Evolutionary conservation across 2,888 invertebrate species (phyloP).

Genomic region (Hydriomena furcata): DNA sequence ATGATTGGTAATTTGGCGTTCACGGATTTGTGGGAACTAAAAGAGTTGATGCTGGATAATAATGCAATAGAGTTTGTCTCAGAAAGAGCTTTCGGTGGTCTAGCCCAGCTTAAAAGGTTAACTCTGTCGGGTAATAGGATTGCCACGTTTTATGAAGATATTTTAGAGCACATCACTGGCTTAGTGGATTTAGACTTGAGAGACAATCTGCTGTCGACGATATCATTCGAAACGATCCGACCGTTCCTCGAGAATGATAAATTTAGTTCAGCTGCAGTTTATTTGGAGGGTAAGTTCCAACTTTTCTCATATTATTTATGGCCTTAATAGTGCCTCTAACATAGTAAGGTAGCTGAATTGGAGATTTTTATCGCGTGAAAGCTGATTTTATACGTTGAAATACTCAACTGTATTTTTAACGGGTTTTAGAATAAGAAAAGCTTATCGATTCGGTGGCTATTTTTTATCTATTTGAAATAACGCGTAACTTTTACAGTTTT

Average conservation of each 20-base stretch:
- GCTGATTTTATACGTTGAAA: not conserved
- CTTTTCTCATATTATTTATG: conserved; percentile 43
- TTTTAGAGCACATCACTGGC: conserved; percentile 87
- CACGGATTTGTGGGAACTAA: conserved; percentile 88
- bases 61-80: conserved; percentile 88
- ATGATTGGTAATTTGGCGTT: conserved; percentile 92
- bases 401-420: too few species aligned
- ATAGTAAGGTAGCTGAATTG: conserved; percentile 24
- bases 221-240: conserved; percentile 89
- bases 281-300: conserved; percentile 88
- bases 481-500: too few species aligned
- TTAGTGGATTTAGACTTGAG: conserved; percentile 89
- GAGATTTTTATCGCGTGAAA: conserved; percentile 2
- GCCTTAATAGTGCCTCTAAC: conserved; percentile 32
- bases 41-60: conserved; percentile 87
- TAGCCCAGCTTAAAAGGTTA: conserved; percentile 87
- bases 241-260: conserved; percentile 90
- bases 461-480: too few species aligned
- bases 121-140: conserved; percentile 90
- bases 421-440: too few species aligned
- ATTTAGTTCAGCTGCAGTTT: conserved; percentile 87
- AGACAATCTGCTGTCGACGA: conserved; percentile 89
- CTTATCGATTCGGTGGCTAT: too few species aligned
- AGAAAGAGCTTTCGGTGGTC: conserved; percentile 89
- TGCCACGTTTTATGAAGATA: conserved; percentile 87